phyloP scores from a whole-genome alignment of 2,797 vertebrate genomes.

The Enoplosus armatus region DNA sequence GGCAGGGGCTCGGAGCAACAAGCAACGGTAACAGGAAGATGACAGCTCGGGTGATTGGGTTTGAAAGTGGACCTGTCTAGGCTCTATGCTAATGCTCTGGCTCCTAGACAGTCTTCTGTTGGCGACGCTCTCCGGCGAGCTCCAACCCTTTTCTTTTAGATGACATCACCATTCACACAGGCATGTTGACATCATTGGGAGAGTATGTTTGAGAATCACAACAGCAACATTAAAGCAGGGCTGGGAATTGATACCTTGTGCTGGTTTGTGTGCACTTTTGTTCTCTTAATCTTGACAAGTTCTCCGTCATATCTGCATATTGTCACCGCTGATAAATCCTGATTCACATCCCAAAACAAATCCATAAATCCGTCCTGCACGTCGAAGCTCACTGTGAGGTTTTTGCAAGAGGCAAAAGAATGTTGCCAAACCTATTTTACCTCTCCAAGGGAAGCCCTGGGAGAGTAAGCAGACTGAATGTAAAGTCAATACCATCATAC shows the following conservation, averaged over 20 bases:
- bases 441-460: conserved; percentile 73
- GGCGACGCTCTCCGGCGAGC: conserved; percentile 60
- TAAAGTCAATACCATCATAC: conserved; percentile 82
- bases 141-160: conserved; percentile 53
- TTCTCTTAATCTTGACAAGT: conserved; percentile 14
- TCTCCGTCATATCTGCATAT: conserved; percentile 39
- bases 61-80: conserved; percentile 83
- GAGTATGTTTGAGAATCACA: conserved; percentile 44
- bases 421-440: conserved; percentile 58
- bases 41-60: conserved; percentile 77
- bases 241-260: conserved; percentile 29
- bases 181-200: conserved; percentile 50
- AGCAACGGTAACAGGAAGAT: conserved; percentile 65
- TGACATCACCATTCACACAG: conserved; percentile 69
- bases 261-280: conserved; percentile 26
- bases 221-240: conserved; percentile 39
- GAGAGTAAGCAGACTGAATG: conserved; percentile 79
- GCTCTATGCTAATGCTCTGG: conserved; percentile 85
- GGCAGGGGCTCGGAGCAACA: conserved; percentile 72
- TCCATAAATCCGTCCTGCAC: conserved; percentile 35
- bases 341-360: conserved; percentile 47
- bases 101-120: conserved; percentile 78
- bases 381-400: conserved; percentile 44
- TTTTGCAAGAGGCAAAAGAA: conserved; percentile 55
- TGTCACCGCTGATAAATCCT: conserved; percentile 23